Conservation (phyloP, 2,113 vertebrate species). For the Pachypanchax playfairii region DNA sequence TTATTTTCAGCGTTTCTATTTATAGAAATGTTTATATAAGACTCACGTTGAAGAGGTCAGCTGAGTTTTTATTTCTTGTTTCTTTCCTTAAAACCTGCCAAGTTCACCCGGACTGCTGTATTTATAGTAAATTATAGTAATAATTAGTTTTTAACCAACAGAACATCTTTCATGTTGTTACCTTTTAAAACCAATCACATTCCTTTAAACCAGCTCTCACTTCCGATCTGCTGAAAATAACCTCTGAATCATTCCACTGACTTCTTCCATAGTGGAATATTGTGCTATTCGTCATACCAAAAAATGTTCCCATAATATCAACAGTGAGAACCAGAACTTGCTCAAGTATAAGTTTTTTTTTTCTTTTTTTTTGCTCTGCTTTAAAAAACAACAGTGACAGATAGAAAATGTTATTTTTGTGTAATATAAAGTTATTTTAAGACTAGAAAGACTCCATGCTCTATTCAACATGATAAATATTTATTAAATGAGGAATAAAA, state of each 20-base stretch:
- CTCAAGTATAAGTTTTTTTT: constrained; percentile 63
- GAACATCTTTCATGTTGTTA: constrained; percentile 56
- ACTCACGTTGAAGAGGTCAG: constrained; percentile 38
- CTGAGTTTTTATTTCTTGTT: constrained; percentile 42
- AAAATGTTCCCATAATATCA: constrained; percentile 77
- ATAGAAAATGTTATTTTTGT: too few relatives aligned
- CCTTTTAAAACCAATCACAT: constrained; percentile 57
- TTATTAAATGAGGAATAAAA: too few relatives aligned
- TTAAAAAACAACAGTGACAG: too few relatives aligned
- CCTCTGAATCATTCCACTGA: constrained; percentile 65
- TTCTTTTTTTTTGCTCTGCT: too few relatives aligned
- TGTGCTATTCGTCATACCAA: constrained; percentile 66
- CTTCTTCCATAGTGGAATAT: constrained; percentile 75
- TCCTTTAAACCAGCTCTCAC: constrained; percentile 49
- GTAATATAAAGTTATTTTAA: too few relatives aligned
- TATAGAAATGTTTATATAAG: constrained; percentile 31
- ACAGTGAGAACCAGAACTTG: constrained; percentile 53
- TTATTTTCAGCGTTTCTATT: constrained; percentile 13
- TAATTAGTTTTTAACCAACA: constrained; percentile 56
- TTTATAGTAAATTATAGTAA: constrained; percentile 67
- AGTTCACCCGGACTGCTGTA: constrained; percentile 35
- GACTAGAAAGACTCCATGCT: too few relatives aligned
- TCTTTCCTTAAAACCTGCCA: constrained; percentile 55
- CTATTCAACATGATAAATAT: too few relatives aligned
- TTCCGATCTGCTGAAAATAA: constrained; percentile 72